Evolutionary conservation across 2,113 vertebrate genomes (phyloP), one percentile per base, ranked within the genome.

Genomic region (Prinia subflava): DNA sequence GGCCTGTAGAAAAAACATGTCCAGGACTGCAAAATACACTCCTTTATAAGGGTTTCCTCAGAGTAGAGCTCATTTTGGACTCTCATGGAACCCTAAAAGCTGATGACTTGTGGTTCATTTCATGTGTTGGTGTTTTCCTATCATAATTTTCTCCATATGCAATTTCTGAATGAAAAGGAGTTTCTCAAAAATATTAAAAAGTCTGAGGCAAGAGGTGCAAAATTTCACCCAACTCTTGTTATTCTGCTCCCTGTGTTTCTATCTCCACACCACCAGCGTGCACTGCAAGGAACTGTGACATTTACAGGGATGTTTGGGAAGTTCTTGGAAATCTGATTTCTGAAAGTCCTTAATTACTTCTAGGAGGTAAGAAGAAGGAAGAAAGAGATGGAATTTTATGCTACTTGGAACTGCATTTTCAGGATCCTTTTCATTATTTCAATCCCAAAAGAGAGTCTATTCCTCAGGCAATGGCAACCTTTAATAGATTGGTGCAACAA

Each of bases 381-480:
- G 44, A 86, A 84, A 20, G 20, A 82, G 6, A 63, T 27, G 10
- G 31, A 94, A 60, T 53, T 82, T 68, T 79, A 52, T 47, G 19
- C 44, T 64, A 47, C 24, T 91, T 55, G 18, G 41, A 89, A 82
- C 57, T 64, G 25, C 24, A 60, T 67, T 82, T 87, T 87, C 35
- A 60, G 49, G 6, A 46, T 79, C 21, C 13, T 84, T 91, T 78
- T 77, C 52, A 67, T 37, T 84, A 25, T 85, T 96, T 92, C 46
- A 47, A 12, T 64, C 27, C 24, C 28, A 37, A 68, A 79, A 60
- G 4, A 21, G 2, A 56, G 6, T 31, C 4, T 47, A 44, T 25
- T 71, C 41, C 44, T 68, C 49, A 41, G 60, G 37, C 49, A 82
- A 31, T 47, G 37, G 47, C 3, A 15, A 30, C 0, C 0, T 55